A percentile compares a stretch with the other conserved stretches of the same genome.
These are phyloP conservation scores for Drosophila bocki DNA, from an alignment of 1,140 invertebrate genomes.

Conservation along the genomic window DNA sequence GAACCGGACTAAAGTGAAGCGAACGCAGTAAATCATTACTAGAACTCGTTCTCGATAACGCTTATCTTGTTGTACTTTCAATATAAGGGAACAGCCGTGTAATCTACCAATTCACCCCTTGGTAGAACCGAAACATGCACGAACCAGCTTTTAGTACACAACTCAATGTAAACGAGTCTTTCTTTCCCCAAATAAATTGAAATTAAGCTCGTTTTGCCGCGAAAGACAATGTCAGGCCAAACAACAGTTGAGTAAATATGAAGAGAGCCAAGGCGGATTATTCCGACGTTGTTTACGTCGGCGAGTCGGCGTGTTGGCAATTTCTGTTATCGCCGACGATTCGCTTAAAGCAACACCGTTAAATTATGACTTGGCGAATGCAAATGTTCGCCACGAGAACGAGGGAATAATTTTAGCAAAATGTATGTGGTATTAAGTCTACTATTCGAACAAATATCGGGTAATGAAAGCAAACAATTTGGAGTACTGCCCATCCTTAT, in stretches of 20 bases:
- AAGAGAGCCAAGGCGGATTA: constrained; percentile 9
- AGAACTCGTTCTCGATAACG: constrained; percentile 35
- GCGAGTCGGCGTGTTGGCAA: constrained; percentile 37
- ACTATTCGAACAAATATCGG: background rate
- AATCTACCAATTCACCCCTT: constrained; percentile 8
- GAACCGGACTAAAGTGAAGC: background rate
- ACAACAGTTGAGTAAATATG: constrained; percentile 40
- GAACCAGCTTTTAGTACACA: background rate
- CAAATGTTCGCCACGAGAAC: constrained; percentile 26
- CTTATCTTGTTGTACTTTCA: constrained; percentile 28
- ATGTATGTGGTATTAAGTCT: background rate
- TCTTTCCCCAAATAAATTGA: constrained; percentile 8
- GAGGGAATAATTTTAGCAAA: constrained; percentile 11
- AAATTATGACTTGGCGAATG: constrained; percentile 27
- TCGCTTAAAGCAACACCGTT: constrained; percentile 2
- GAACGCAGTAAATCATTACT: constrained; percentile 24
- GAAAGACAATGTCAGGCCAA: constrained; percentile 14
- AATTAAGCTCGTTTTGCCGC: constrained; percentile 23
- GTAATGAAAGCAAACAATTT: constrained; percentile 17
- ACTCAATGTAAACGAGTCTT: background rate
- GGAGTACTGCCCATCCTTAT: constrained; percentile 12
- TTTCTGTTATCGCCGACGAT: constrained; percentile 42
- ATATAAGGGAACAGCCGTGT: background rate
- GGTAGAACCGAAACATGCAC: background rate
- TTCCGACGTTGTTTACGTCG: constrained; percentile 19